Evolutionary conservation across 2,797 vertebrate species (phyloP), one percentile per base, ranked within the genome.

Genomic region (Borostomias antarcticus): DNA sequence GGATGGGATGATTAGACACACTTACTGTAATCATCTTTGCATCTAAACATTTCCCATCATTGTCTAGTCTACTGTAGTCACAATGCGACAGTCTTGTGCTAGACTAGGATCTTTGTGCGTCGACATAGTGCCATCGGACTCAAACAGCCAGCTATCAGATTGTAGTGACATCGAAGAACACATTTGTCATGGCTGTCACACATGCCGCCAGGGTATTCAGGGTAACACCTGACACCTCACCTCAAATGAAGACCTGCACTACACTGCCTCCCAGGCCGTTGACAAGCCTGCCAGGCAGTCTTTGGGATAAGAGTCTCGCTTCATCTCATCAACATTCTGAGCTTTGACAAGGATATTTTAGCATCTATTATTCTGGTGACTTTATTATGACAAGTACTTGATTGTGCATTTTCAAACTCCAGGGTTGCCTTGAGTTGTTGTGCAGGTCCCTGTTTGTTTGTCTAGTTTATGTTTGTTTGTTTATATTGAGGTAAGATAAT

Each of bases 1-100:
- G 54, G 76, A 85, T 73, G 52, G 70, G 82, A 80, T 83, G 84
- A 89, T 89, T 88, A 74, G 71, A 87, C 79, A 85, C 17, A n/a
- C 17, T 6, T 52, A 21, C 50, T 15, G 23, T 52, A 13, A 52
- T 25, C 50, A 45, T 57, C 10, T 74, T 68, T 81, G 69, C 28
- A 66, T 57, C 63, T 35, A 84, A 86, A 64, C 48, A 64, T 43
- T 35, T 62, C 75, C n/a, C n/a, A n/a, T n/a, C n/a, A n/a, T n/a
- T n/a, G 8, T 45, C 3, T n/a, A 45, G 3, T 45, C n/a, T 17
- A 4, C 15, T 17, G 3, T 45, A 6, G 40, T 45, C 40, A 13
- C 40, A 45, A 45, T 15, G 40, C 72, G 75, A 70, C 68, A 70
- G n/a, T n/a, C 77, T 70, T 74, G 77, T 35, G 32, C 21, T 69